Percentiles rank a stretch among this genome's conserved stretches.
Conservation (phyloP, 2,113 vertebrate species). For the Bothrops jararaca region DNA sequence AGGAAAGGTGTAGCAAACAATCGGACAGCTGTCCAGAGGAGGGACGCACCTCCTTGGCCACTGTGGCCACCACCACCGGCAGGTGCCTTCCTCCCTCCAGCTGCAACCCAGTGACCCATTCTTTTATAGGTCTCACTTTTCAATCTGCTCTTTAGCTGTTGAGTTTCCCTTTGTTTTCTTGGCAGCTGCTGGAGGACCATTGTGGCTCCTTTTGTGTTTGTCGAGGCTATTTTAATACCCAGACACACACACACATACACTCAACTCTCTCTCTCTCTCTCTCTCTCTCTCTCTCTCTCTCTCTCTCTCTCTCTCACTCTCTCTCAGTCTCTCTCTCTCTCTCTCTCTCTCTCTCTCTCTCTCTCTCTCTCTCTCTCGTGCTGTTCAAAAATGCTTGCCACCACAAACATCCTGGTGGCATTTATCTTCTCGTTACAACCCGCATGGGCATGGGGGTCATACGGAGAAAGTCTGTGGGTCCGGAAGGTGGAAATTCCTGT, state of each 20-base stretch:
- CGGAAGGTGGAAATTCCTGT: too few relatives aligned
- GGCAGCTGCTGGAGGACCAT: conserved; percentile 44
- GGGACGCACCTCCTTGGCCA: conserved; percentile 18
- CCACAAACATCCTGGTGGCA: not conserved
- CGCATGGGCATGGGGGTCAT: too few relatives aligned
- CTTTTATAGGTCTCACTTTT: conserved; percentile 39
- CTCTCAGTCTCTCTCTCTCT: too few relatives aligned
- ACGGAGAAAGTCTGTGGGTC: not conserved
- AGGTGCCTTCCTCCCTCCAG: conserved; percentile 50
- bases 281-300: fast-evolving
- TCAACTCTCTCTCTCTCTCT: too few relatives aligned
- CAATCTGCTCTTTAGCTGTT: conserved; percentile 49
- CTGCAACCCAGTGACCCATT: conserved; percentile 50
- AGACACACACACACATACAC: not conserved
- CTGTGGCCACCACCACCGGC: not conserved
- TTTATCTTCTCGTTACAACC: conserved; percentile 41
- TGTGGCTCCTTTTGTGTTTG: conserved; percentile 49
- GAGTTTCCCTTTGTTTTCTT: conserved; percentile 51
- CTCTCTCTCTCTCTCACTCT: too few relatives aligned
- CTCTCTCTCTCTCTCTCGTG: too few relatives aligned
- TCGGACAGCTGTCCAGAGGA: conserved; percentile 25
- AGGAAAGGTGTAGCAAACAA: conserved; percentile 51
- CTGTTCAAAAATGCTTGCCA: not conserved
- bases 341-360: fast-evolving
- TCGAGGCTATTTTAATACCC: conserved; percentile 25